Conservation (phyloP, 2,888 invertebrate species). For the Brachyptera risi region DNA sequence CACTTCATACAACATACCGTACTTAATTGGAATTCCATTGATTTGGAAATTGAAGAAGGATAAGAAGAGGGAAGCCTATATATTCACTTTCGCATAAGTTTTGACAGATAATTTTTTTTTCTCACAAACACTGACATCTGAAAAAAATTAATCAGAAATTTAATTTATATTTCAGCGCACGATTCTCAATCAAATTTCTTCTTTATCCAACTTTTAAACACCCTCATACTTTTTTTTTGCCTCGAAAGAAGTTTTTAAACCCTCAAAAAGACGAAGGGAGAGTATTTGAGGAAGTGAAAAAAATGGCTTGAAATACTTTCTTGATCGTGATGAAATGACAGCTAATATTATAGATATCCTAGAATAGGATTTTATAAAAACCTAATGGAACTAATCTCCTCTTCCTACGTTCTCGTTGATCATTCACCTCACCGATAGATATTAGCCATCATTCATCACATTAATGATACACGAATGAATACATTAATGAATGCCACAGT, state of each 20-base stretch:
- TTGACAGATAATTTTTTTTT: conserved; percentile 28
- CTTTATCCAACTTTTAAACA: conserved; percentile 8
- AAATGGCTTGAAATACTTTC: too few species aligned
- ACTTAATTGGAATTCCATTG: conserved; percentile 32
- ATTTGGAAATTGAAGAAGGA: conserved; percentile 24
- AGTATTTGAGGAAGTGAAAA: too few species aligned
- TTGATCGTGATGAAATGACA: too few species aligned
- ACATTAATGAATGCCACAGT: too few species aligned
- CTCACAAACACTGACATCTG: conserved; percentile 23
- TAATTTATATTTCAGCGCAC: conserved; percentile 13
- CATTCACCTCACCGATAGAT: too few species aligned
- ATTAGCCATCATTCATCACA: too few species aligned
- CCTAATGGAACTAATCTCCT: too few species aligned
- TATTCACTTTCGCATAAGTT: conserved; percentile 23
- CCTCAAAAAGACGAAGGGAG: not conserved
- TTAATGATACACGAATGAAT: too few species aligned
- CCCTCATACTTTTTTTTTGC: not conserved
- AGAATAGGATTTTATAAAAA: too few species aligned
- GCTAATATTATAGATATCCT: too few species aligned
- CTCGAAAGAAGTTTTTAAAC: not conserved
- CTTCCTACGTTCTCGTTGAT: too few species aligned
- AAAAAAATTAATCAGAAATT: conserved; percentile 31
- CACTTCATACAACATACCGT: conserved; percentile 28
- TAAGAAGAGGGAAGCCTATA: conserved; percentile 25
- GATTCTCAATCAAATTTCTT: conserved; percentile 20